Base-by-base conservation (phyloP, 1,140 invertebrate species). In the Lasaia peninsularis region DNA sequence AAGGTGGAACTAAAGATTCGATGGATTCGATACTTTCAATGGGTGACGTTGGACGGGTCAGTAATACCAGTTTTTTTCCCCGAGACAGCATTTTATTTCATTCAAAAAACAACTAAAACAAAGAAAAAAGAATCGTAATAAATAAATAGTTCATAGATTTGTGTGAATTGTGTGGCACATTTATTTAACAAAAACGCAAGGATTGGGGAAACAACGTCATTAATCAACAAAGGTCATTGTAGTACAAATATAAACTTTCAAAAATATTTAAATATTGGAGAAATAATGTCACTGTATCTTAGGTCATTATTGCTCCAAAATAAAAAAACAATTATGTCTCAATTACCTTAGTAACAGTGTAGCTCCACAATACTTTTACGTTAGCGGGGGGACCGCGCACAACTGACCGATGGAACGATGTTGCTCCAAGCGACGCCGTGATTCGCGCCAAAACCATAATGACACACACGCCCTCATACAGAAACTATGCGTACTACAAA, bases 381-480 rank as follows among this genome's bases (percentile, higher is more conserved):
- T 8, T 12, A 14, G 35, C 35, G 14, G 49, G 58, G 20, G 34
- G 34, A 14, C 53, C 49, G 59, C 49, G 54, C 33, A 28, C 40
- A 62, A 50, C 55, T 62, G 51, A 58, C 49, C 54, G 28, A 57
- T 37, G 16, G 53, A 44, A 56, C 53, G 40, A 28, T 51, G 44
- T 50, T 56, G 50, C 48, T 58, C 56, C 56, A 10, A 50, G 48
- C 50, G 48, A 1, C 56, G 48, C 37, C 34, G 32, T 51, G 48
- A 61, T 56, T 51, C 52, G 52, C 49, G 59, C 53, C 59, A 56
- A 61, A 61, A 61, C 48, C 53, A 56, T 50, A 61, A 61, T 44
- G 52, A 58, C 52, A 63, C 48, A 35, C 16, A 52, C 12, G 52
- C 56, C 40, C 44, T 63, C 52, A 63, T 11, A 18, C 8, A 48